Conservation (phyloP, 2,888 invertebrate genomes). For the Chrysolina haemoptera region DNA sequence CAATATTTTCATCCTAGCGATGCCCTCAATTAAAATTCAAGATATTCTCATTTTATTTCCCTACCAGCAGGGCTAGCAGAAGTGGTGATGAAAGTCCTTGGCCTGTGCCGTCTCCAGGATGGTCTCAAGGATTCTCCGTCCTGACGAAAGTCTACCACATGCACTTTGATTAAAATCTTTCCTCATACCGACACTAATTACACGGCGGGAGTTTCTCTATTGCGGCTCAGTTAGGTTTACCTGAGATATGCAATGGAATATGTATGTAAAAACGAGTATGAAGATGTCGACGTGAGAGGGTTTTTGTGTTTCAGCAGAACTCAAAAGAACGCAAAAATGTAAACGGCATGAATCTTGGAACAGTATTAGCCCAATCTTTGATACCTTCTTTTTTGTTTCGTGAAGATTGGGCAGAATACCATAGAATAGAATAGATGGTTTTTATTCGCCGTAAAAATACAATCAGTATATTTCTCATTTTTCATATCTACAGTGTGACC, state of each 20-base stretch:
- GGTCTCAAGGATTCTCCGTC: background rate
- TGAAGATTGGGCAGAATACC: no score
- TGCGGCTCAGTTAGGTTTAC: background rate
- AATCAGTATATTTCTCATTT: no score
- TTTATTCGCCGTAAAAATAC: no score
- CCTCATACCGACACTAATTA: background rate
- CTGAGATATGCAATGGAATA: background rate
- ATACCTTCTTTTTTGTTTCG: no score
- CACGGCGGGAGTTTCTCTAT: background rate
- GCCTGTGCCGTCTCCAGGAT: background rate
- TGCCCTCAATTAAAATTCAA: slow-evolving; percentile 5
- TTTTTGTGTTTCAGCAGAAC: background rate
- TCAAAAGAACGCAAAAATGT: no score
- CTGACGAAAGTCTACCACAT: background rate
- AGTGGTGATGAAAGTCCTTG: background rate
- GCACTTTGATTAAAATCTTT: background rate
- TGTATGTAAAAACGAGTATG: background rate
- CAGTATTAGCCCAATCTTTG: no score
- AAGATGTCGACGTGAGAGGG: background rate
- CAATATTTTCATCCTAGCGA: background rate
- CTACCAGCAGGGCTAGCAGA: background rate
- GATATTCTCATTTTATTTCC: background rate
- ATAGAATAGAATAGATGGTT: no score
- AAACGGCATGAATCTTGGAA: no score
- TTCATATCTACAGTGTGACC: no score